A percentile compares a stretch with the other conserved stretches of the same genome.
Evolutionary conservation across 2,888 invertebrate species (phyloP).

Genomic region (Cyclophora punctaria): DNA sequence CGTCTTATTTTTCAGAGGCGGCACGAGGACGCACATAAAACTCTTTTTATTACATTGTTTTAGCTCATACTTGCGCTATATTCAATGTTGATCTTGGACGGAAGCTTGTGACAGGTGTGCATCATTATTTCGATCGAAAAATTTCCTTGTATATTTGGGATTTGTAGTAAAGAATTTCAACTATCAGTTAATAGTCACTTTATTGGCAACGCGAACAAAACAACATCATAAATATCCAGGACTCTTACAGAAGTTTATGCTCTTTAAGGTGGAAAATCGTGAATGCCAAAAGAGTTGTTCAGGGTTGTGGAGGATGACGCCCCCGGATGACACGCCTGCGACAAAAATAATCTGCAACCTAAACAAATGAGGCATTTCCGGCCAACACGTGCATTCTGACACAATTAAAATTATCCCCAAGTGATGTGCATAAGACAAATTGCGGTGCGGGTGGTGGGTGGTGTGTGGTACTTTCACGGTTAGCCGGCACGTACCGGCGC

Average conservation of each 20-base stretch:
- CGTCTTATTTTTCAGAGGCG: slow-evolving; percentile 14
- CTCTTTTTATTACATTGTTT: slow-evolving; percentile 27
- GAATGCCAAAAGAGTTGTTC: slow-evolving; percentile 14
- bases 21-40: slow-evolving; percentile 21
- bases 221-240: too few species aligned
- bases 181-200: too few species aligned
- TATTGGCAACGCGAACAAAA: too few species aligned
- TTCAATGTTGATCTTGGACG: slow-evolving; percentile 51
- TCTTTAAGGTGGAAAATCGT: too few species aligned
- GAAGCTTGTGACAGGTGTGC: slow-evolving; percentile 40
- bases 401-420: slow-evolving; percentile 48
- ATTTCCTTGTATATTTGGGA: slow-evolving; percentile 20
- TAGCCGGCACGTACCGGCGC: slow-evolving; percentile 31
- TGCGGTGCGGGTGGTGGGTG: slow-evolving; percentile 15
- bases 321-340: slow-evolving; percentile 57
- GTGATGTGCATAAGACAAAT: slow-evolving; percentile 22
- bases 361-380: slow-evolving; percentile 70
- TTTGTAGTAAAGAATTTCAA: too few species aligned
- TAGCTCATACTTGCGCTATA: slow-evolving; percentile 27
- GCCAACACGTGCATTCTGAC: slow-evolving; percentile 53
- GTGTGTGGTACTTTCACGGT: slow-evolving; percentile 24
- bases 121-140: slow-evolving; percentile 26
- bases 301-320: slow-evolving; percentile 57
- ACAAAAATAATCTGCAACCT: slow-evolving; percentile 68
- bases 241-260: too few species aligned